Evolutionary conservation across 2,797 vertebrate species (phyloP).

Genomic region (Poecilia wingei): DNA sequence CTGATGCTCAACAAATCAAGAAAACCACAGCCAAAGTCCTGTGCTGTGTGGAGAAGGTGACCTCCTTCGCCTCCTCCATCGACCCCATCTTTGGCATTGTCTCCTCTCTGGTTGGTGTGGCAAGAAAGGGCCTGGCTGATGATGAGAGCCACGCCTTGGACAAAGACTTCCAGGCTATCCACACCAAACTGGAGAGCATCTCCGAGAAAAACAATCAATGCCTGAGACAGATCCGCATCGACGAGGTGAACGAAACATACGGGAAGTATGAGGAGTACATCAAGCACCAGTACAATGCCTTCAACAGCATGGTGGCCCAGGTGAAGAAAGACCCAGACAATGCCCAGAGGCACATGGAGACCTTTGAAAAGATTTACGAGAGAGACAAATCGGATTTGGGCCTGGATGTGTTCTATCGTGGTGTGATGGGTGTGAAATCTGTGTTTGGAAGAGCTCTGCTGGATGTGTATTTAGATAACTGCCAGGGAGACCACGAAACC

Average conservation of each 20-base stretch:
- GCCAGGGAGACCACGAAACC: slow-evolving; percentile 59
- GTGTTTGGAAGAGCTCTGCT: slow-evolving; percentile 78
- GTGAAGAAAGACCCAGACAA: slow-evolving; percentile 74
- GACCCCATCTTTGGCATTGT: slow-evolving; percentile 84
- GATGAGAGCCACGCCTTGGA: slow-evolving; percentile 72
- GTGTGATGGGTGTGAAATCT: slow-evolving; percentile 62
- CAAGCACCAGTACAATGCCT: slow-evolving; percentile 81
- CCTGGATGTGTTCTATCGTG: slow-evolving; percentile 79
- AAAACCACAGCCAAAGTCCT: slow-evolving; percentile 72
- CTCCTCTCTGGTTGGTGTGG: slow-evolving; percentile 78
- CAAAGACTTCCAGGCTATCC: slow-evolving; percentile 75
- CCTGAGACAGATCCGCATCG: slow-evolving; percentile 75
- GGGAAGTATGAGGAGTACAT: slow-evolving; percentile 82
- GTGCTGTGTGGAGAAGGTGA: slow-evolving; percentile 77
- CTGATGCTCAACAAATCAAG: slow-evolving; percentile 71
- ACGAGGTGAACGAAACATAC: slow-evolving; percentile 80
- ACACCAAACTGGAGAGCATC: slow-evolving; percentile 77
- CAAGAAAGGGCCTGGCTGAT: slow-evolving; percentile 71
- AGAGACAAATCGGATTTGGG: slow-evolving; percentile 71
- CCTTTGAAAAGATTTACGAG: slow-evolving; percentile 76
- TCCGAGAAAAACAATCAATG: slow-evolving; percentile 77
- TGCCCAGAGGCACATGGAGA: slow-evolving; percentile 54
- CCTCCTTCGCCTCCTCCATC: slow-evolving; percentile 81
- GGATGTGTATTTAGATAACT: slow-evolving; percentile 80
- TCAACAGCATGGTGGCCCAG: slow-evolving; percentile 75